These are phyloP conservation scores for Carettochelys insculpta DNA, from an alignment of 2,113 vertebrate species.

Conservation along the genomic window DNA sequence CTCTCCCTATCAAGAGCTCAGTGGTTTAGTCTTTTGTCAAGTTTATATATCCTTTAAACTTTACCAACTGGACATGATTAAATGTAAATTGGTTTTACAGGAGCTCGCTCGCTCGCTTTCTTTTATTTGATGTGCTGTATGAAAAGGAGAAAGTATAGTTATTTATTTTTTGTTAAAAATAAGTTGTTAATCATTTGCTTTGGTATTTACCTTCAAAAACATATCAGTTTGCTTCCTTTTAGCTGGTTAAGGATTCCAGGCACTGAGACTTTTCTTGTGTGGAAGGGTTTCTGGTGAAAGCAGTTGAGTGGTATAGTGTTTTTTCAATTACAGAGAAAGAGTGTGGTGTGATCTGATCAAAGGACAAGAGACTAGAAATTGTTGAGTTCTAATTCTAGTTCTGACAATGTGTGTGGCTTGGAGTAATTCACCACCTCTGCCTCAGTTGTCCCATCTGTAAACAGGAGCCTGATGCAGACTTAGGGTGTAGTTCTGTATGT, in stretches of 20 bases:
- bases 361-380: neutral
- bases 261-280: rapidly evolving
- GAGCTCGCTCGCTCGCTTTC: neutral
- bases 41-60: neutral
- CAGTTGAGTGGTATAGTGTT: neutral
- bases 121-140: neutral
- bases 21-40: neutral
- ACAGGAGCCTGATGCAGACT: neutral
- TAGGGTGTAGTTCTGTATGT: neutral
- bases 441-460: neutral
- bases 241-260: neutral
- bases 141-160: neutral
- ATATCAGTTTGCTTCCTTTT: neutral
- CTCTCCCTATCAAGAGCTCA: neutral
- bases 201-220: neutral
- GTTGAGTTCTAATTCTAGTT: neutral
- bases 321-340: neutral
- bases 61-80: neutral
- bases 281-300: neutral
- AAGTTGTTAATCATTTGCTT: neutral
- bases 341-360: rapidly evolving
- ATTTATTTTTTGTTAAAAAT: too few species aligned
- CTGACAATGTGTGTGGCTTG: neutral
- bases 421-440: neutral
- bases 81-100: neutral